These are phyloP conservation scores for Sebastes vulpes DNA, from an alignment of 2,797 vertebrate genomes.

Conservation along the genomic window DNA sequence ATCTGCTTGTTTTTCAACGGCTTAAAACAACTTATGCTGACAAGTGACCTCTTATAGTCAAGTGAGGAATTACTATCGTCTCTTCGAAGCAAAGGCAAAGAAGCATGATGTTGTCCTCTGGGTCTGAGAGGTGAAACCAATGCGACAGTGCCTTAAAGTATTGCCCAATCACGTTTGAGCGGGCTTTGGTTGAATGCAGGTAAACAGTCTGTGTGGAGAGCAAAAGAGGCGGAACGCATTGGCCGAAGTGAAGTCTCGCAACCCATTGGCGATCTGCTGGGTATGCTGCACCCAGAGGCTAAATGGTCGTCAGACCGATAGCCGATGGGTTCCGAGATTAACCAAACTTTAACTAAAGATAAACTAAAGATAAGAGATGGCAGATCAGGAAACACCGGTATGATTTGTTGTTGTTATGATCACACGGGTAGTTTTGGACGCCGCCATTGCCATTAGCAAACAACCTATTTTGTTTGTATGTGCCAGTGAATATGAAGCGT, in stretches of 20 bases:
- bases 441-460: neutral
- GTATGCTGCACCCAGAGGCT: fast-evolving
- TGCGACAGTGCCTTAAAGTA: fast-evolving
- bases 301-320: neutral
- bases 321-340: neutral
- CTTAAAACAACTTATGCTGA: no score
- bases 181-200: no score
- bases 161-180: no score
- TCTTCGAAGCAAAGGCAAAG: neutral
- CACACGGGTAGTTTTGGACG: fast-evolving
- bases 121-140: no score
- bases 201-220: no score
- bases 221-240: no score
- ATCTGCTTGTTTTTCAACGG: no score
- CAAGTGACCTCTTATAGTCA: neutral
- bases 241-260: neutral
- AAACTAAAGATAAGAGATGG: no score
- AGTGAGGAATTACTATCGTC: neutral
- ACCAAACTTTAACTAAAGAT: neutral
- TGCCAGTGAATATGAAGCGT: neutral
- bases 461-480: neutral
- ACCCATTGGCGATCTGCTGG: no score
- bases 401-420: neutral
- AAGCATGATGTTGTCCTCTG: neutral
- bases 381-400: neutral